Conservation (phyloP, 2,113 vertebrate species). For the Melospiza georgiana region DNA sequence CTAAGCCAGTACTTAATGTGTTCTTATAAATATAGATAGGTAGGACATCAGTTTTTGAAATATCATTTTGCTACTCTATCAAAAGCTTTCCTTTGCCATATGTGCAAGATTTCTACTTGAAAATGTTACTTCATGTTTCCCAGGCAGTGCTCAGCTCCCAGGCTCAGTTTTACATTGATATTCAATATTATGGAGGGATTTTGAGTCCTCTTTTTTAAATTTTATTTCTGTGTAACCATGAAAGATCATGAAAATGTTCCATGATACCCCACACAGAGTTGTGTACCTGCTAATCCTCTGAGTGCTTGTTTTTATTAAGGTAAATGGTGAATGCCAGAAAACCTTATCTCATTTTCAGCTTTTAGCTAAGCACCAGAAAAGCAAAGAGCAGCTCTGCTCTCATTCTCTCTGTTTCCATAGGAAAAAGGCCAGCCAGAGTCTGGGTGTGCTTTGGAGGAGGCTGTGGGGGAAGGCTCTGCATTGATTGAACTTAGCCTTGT, state of each 20-base stretch:
- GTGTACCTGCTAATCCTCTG: background rate
- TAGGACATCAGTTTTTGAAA: background rate
- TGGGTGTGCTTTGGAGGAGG: slow-evolving; percentile 60
- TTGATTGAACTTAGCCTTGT: slow-evolving; percentile 24
- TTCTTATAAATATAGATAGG: slow-evolving; percentile 42
- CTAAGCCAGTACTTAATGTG: background rate
- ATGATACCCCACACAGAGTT: background rate
- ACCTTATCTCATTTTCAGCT: slow-evolving; percentile 40
- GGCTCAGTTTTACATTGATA: background rate
- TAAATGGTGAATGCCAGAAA: background rate
- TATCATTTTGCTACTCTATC: slow-evolving; percentile 10
- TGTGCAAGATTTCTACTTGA: slow-evolving; percentile 6
- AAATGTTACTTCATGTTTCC: background rate
- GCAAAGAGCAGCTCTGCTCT: slow-evolving; percentile 52
- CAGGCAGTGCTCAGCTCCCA: background rate
- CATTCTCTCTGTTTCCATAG: slow-evolving; percentile 46
- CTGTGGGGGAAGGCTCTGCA: slow-evolving; percentile 49
- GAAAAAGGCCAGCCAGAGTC: slow-evolving; percentile 40
- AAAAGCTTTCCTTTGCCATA: slow-evolving; percentile 34
- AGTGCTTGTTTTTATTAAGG: background rate
- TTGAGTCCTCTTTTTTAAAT: background rate
- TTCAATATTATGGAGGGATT: background rate
- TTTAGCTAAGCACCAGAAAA: slow-evolving; percentile 5
- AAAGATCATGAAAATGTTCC: background rate
- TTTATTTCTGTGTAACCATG: background rate